Evolutionary conservation across 2,888 invertebrate genomes (phyloP).

Genomic region (Harpalus rufipes): DNA sequence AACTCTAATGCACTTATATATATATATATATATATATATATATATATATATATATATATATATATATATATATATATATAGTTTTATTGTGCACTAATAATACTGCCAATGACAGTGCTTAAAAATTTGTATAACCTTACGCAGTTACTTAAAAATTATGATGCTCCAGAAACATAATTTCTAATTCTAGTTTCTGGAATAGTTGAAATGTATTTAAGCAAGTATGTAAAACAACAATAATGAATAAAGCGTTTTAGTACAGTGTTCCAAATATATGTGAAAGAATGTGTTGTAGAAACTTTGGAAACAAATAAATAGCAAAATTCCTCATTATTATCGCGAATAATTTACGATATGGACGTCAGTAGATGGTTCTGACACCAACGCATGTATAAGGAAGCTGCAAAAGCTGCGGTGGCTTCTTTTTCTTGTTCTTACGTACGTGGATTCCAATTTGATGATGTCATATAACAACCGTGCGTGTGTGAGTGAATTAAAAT

Average conservation of each 20-base stretch:
- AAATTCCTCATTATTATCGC: constrained; percentile 6
- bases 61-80: too few relatives aligned
- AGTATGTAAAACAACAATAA: not conserved
- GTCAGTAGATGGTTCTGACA: constrained; percentile 16
- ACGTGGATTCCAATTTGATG: constrained; percentile 55
- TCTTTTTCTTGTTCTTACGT: constrained; percentile 47
- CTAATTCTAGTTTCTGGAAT: constrained; percentile 5
- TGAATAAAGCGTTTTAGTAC: not conserved
- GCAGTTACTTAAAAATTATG: not conserved
- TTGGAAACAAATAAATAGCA: constrained; percentile 10
- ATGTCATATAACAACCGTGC: constrained; percentile 47
- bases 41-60: too few relatives aligned
- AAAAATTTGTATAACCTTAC: not conserved
- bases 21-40: too few relatives aligned
- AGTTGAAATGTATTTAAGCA: not conserved
- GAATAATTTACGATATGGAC: not conserved
- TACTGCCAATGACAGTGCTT: not conserved
- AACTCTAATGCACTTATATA: too few relatives aligned
- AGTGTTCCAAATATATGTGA: not conserved
- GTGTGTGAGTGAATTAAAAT: constrained; percentile 46
- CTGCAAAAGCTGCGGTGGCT: constrained; percentile 33
- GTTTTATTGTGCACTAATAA: too few relatives aligned
- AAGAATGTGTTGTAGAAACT: not conserved
- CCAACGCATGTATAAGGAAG: constrained; percentile 37
- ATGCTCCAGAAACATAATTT: constrained; percentile 1